Conservation (phyloP, 2,888 invertebrate genomes). For the Rhagophthalmus giganteus region DNA sequence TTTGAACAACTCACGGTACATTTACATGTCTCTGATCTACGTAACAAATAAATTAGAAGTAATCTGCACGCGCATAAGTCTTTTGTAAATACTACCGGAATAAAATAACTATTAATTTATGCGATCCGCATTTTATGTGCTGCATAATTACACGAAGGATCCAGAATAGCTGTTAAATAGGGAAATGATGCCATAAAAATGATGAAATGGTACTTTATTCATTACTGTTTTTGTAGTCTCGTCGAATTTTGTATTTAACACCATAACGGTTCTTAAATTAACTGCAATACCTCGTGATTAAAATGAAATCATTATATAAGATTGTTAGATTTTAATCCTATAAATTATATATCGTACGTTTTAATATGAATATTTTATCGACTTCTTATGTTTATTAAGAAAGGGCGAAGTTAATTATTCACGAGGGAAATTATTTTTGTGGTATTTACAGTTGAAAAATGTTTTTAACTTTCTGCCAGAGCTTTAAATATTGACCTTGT, state of each 20-base stretch:
- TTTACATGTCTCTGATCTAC: conserved; percentile 34
- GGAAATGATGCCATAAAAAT: conserved; percentile 41
- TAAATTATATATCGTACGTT: neutral
- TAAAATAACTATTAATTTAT: conserved; percentile 48
- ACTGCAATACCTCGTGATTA: conserved; percentile 18
- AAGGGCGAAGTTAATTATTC: no score
- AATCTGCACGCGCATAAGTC: conserved; percentile 44
- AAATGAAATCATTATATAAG: conserved; percentile 1
- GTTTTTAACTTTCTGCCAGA: no score
- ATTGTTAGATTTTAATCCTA: conserved; percentile 8
- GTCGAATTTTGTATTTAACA: conserved; percentile 19
- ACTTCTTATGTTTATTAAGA: neutral
- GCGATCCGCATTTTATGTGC: conserved; percentile 43
- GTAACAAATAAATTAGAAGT: conserved; percentile 46
- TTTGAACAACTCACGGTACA: conserved; percentile 48
- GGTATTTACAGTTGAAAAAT: no score
- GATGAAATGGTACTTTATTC: conserved; percentile 43
- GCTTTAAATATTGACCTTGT: no score
- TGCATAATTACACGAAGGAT: conserved; percentile 44
- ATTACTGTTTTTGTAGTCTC: conserved; percentile 31
- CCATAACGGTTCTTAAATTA: conserved; percentile 22
- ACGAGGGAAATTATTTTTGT: neutral
- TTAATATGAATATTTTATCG: neutral
- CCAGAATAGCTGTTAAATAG: conserved; percentile 36
- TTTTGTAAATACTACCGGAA: conserved; percentile 39